Evolutionary conservation across 2,888 invertebrate genomes (phyloP).

Genomic region (Sclerodermus sp.): DNA sequence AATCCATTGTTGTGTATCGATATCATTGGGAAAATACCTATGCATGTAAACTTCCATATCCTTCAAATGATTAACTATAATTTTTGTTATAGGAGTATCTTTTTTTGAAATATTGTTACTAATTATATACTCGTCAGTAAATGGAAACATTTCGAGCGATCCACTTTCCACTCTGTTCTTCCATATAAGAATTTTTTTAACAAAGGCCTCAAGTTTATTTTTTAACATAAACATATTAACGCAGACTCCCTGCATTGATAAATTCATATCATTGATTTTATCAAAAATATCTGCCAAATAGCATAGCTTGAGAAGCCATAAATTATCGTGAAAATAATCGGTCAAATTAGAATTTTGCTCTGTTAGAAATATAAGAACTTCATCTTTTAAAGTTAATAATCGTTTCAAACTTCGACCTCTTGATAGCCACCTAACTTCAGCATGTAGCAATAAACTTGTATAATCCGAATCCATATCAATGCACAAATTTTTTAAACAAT

Average conservation of each 20-base stretch:
- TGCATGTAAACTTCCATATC: neutral
- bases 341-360: slow-evolving; percentile 21
- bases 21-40: neutral
- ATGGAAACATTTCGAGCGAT: neutral
- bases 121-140: neutral
- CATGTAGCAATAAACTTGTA: slow-evolving; percentile 23
- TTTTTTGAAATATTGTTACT: neutral
- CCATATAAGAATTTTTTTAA: slow-evolving; percentile 11
- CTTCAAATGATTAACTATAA: neutral
- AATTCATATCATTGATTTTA: slow-evolving; percentile 14
- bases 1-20: neutral
- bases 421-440: slow-evolving; percentile 30
- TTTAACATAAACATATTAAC: slow-evolving; percentile 4
- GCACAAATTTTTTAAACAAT: slow-evolving; percentile 29
- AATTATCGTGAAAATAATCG: slow-evolving; percentile 7
- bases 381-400: slow-evolving; percentile 26
- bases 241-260: slow-evolving; percentile 11
- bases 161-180: neutral
- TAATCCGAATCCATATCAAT: slow-evolving; percentile 16
- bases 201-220: slow-evolving; percentile 8
- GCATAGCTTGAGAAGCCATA: slow-evolving; percentile 13
- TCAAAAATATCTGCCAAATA: slow-evolving; percentile 20
- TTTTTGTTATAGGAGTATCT: neutral
- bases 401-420: slow-evolving; percentile 25
- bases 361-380: slow-evolving; percentile 29